Percentiles rank a stretch among this genome's conserved stretches.
These are phyloP conservation scores for Pristionchus pacificus DNA, from an alignment of 1,140 invertebrate species.

Conservation along the genomic window DNA sequence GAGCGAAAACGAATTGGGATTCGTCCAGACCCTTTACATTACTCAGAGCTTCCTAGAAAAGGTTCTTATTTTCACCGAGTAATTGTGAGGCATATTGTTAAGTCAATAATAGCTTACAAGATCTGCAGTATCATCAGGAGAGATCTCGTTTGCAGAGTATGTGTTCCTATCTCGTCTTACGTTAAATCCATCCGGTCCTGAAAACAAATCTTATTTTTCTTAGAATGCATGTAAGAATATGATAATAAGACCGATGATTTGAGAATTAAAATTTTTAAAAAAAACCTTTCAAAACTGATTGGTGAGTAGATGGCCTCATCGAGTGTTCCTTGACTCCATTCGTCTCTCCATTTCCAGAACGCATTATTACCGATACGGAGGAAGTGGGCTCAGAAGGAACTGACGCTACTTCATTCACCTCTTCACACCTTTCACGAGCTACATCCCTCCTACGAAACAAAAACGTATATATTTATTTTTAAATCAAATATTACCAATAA, in stretches of 20 bases:
- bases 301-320: too few species aligned
- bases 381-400: neutral
- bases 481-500: constrained; percentile 12
- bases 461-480: neutral
- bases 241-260: neutral
- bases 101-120: neutral
- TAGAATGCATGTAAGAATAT: neutral
- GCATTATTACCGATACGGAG: neutral
- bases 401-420: neutral
- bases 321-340: too few species aligned
- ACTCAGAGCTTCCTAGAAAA: too few species aligned
- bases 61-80: too few species aligned
- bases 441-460: neutral
- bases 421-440: neutral
- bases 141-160: neutral
- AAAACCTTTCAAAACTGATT: neutral
- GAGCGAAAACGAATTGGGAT: neutral
- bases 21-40: neutral
- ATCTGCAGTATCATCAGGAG: neutral
- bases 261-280: neutral
- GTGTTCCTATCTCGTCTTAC: neutral
- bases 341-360: neutral
- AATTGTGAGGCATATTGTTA: too few species aligned
- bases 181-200: neutral
- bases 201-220: neutral